A percentile compares a stretch with the other conserved stretches of the same genome.
phyloP scores from a whole-genome alignment of 2,888 invertebrate species.

The Julus scanicus region DNA sequence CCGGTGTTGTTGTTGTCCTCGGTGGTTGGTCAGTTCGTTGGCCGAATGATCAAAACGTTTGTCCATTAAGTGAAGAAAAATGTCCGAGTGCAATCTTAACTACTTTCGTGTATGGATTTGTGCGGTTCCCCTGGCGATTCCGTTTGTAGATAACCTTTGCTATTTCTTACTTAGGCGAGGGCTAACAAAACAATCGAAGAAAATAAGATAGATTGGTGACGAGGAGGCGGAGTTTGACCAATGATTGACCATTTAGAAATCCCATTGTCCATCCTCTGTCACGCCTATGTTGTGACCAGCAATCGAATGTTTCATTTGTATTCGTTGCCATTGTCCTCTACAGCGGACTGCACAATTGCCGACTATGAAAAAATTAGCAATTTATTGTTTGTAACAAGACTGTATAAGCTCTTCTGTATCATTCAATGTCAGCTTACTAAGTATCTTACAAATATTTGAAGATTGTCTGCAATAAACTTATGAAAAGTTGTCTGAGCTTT shows the following conservation, averaged over 20 bases:
- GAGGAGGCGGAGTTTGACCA: neutral
- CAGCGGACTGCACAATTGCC: too few species aligned
- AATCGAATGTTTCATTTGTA: neutral
- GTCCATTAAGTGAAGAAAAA: slow-evolving; percentile 32
- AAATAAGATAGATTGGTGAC: slow-evolving; percentile 14
- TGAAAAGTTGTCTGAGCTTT: too few species aligned
- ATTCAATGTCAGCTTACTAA: too few species aligned
- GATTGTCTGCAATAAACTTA: too few species aligned
- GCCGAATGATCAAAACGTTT: slow-evolving; percentile 15
- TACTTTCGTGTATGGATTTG: slow-evolving; percentile 12
- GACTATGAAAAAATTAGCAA: too few species aligned
- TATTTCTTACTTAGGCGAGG: neutral
- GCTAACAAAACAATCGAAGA: slow-evolving; percentile 20
- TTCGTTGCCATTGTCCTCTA: too few species aligned
- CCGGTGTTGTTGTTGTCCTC: slow-evolving; percentile 6
- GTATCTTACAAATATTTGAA: too few species aligned
- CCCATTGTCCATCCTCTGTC: neutral
- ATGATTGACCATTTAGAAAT: slow-evolving; percentile 18
- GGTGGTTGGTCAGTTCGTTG: slow-evolving; percentile 26
- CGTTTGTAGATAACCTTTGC: neutral
- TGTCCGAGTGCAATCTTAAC: slow-evolving; percentile 21
- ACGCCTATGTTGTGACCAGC: neutral
- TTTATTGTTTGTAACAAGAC: too few species aligned
- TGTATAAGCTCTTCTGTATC: too few species aligned
- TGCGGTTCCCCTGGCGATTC: neutral